Evolutionary conservation across 1,140 invertebrate genomes (phyloP).

Genomic region (Philaenus spumarius): DNA sequence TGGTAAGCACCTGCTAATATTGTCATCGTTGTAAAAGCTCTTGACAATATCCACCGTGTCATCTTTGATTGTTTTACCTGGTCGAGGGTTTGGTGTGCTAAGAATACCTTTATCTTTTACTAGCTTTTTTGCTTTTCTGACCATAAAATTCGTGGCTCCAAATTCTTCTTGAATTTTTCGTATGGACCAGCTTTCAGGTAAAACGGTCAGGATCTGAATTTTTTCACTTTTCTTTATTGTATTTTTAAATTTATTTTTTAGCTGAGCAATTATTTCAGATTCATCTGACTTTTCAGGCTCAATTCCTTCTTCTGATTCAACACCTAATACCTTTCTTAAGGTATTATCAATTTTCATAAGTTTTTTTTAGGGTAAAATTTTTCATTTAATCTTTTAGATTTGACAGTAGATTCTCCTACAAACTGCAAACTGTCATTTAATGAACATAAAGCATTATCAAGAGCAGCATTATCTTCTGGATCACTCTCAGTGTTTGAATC

Average conservation of each 20-base stretch:
- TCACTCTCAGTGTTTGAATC: no score
- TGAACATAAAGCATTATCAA: no score
- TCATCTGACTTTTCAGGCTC: no score
- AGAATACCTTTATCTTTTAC: constrained; percentile 15
- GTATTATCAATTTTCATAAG: constrained; percentile 8
- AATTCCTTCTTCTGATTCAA: no score
- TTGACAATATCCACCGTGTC: constrained; percentile 7
- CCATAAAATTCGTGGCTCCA: no score
- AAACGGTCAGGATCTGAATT: constrained; percentile 16
- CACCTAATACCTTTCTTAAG: constrained; percentile 3
- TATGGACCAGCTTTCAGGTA: constrained; percentile 3
- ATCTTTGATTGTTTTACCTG: not conserved
- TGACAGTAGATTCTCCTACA: no score
- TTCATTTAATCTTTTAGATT: no score
- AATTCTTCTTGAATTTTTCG: constrained; percentile 6
- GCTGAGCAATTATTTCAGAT: constrained; percentile 5
- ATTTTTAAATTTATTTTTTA: constrained; percentile 9
- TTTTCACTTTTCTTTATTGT: constrained; percentile 15
- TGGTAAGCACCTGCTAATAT: constrained; percentile 1
- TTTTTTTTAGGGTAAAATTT: no score
- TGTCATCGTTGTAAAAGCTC: constrained; percentile 2
- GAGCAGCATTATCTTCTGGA: no score
- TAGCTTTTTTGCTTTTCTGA: constrained; percentile 6
- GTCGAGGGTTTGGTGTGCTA: not conserved
- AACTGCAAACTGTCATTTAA: no score